Evolutionary conservation across 2,113 vertebrate genomes (phyloP), one percentile per base, ranked within the genome.

Genomic region (Trichomycterus rosablanca): DNA sequence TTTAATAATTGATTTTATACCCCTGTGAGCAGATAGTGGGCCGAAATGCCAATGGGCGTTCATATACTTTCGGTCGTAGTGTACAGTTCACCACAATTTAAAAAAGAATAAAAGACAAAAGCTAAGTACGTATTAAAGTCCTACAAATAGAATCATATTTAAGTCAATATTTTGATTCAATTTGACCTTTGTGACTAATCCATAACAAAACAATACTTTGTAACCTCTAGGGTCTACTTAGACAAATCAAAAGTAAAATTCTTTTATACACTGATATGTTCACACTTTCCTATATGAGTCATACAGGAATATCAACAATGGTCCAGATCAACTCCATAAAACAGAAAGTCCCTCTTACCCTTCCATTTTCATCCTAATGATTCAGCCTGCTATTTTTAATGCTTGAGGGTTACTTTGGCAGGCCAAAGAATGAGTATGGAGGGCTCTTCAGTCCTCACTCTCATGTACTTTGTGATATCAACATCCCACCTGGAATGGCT

Each of bases 211-310:
- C 42, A 43, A 60, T 58, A 23, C 55, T 40, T 12, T 60, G 52
- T 70, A 77, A 66, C 77, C 73, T 84, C 80, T 71, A 66, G 76
- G 68, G 72, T 40, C 40, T 75, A 75, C 73, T 72, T 61, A 70
- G 60, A 80, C 51, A 37, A 56, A 66, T 61, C 15, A 50, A 59
- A 79, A 71, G 45, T 32, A 64, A 65, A 42, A 66, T 42, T 52
- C 46, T 52, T 37, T 45, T 57, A 51, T 18, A 55, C 23, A 19
- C 12, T 61, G 58, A 76, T 67, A 63, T 59, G 74, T 80, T 81
- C 78, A 74, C 75, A 76, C 74, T 86, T 81, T 80, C 77, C 78
- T 77, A 42, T 71, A 73, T 84, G 82, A 84, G 62, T 83, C 80
- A 82, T 14, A n/a, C 59, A 37, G 60, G 71, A 70, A 79, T 78